phyloP scores from a whole-genome alignment of 2,888 invertebrate species.

The Drosophila basisetae region DNA sequence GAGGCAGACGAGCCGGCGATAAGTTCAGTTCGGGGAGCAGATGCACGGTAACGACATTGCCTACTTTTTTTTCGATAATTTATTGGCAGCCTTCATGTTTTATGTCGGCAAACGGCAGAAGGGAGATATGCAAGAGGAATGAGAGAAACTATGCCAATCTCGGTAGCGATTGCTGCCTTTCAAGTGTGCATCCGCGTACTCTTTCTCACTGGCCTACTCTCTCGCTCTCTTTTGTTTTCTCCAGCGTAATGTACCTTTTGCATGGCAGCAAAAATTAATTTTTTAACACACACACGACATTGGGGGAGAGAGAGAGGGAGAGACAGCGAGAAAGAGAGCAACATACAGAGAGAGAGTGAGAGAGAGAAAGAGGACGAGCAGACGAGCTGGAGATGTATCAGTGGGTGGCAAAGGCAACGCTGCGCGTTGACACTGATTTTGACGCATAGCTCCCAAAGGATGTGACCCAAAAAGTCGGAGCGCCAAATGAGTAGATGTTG shows the following conservation, averaged over 20 bases:
- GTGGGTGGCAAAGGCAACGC: conserved; percentile 27
- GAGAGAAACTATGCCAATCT: conserved; percentile 72
- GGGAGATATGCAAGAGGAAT: background rate
- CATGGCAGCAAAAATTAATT: conserved; percentile 77
- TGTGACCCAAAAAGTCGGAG: conserved; percentile 82
- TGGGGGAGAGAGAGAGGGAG: conserved; percentile 11
- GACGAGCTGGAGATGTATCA: background rate
- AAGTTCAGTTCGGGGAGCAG: conserved; percentile 55
- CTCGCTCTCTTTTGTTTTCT: background rate
- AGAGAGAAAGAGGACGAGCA: conserved; percentile 3
- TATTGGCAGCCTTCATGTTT: conserved; percentile 70
- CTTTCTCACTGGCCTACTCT: background rate
- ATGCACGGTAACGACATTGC: conserved; percentile 78
- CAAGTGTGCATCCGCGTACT: conserved; percentile 1
- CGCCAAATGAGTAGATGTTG: conserved; percentile 80
- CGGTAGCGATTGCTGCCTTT: conserved; percentile 15
- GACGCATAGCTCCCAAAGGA: conserved; percentile 83
- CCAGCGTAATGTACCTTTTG: conserved; percentile 47
- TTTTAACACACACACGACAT: conserved; percentile 73
- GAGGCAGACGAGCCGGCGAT: conserved; percentile 47
- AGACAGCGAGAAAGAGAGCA: background rate
- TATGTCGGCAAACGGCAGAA: conserved; percentile 25
- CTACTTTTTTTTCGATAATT: conserved; percentile 58
- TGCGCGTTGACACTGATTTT: conserved; percentile 84
- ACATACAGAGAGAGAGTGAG: background rate